phyloP scores from a whole-genome alignment of 2,113 vertebrate species.

The Machaerirhynchus nigripectus region DNA sequence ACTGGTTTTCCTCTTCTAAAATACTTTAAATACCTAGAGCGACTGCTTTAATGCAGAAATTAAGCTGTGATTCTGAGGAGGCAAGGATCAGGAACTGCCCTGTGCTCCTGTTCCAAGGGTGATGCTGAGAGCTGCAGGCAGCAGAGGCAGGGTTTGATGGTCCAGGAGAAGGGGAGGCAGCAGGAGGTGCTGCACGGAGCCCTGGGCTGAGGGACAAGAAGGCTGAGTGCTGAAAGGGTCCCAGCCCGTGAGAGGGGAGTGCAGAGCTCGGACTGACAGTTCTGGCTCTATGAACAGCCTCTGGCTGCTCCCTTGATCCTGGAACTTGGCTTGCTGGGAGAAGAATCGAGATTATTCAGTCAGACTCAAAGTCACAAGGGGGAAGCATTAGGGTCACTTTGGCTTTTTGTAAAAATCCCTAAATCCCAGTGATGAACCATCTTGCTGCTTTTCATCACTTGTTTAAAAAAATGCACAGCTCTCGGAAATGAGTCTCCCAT shows the following conservation, averaged over 20 bases:
- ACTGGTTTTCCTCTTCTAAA: not conserved
- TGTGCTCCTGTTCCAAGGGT: not conserved
- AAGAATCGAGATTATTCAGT: fast-evolving
- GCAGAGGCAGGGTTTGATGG: not conserved
- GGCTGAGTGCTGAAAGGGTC: not conserved
- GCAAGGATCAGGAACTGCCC: not conserved
- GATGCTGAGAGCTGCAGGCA: not conserved
- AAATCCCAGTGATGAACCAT: not conserved
- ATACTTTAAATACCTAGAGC: not conserved
- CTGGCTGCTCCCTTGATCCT: not conserved
- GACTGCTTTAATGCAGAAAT: not conserved
- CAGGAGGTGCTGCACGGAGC: not conserved
- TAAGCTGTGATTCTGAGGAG: not conserved
- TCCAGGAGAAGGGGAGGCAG: not conserved
- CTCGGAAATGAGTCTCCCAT: not conserved
- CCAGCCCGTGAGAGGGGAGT: not conserved
- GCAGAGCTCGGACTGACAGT: not conserved
- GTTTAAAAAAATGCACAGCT: not conserved
- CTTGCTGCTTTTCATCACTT: not conserved
- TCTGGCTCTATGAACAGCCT: not conserved
- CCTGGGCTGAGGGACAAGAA: not conserved
- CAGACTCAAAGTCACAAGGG: not conserved
- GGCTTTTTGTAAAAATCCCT: not conserved
- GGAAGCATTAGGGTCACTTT: not conserved
- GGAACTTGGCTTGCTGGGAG: not conserved